These are phyloP conservation scores for Neopipo cinnamomea DNA, from an alignment of 2,113 vertebrate species.

Conservation along the genomic window DNA sequence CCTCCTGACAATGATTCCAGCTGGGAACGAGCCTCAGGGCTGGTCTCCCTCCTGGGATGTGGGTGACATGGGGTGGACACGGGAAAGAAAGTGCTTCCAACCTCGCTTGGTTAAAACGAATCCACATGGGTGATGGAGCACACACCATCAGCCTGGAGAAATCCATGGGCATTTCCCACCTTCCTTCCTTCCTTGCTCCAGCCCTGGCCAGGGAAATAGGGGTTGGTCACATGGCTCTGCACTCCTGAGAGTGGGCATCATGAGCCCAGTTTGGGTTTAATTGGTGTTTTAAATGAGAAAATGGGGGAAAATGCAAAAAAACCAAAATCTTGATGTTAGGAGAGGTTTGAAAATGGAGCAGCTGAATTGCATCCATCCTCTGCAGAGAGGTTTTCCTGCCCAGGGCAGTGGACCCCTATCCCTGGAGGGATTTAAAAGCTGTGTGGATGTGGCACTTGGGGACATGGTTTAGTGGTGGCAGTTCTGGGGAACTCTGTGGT, in stretches of 20 bases:
- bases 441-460: neutral
- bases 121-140: neutral
- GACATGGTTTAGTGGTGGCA: neutral
- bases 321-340: no score
- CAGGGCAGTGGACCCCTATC: neutral
- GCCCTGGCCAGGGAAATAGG: neutral
- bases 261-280: neutral
- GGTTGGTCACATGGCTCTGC: neutral
- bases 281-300: neutral
- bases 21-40: neutral
- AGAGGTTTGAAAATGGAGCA: neutral
- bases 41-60: neutral
- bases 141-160: neutral
- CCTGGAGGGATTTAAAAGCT: neutral
- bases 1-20: neutral
- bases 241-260: neutral
- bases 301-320: neutral
- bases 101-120: neutral
- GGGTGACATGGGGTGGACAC: rapidly evolving
- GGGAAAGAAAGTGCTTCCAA: neutral
- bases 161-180: neutral
- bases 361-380: neutral
- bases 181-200: neutral
- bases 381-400: neutral
- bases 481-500: neutral